Evolutionary conservation across 2,888 invertebrate species (phyloP).

Genomic region (Dryobotodes eremita): DNA sequence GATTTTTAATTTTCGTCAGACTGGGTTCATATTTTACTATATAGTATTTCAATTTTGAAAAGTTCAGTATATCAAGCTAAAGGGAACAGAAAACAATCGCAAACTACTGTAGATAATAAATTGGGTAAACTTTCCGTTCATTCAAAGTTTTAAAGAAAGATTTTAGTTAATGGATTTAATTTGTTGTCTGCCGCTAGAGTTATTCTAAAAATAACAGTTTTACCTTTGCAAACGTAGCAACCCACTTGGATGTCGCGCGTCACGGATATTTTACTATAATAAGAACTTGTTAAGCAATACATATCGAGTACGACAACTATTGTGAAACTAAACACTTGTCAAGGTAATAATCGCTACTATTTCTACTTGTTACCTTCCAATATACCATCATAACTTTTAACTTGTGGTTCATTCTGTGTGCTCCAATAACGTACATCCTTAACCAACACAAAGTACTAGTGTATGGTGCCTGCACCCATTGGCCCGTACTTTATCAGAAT

Average conservation of each 20-base stretch:
- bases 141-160: constrained; percentile 1
- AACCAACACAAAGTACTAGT: neutral
- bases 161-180: neutral
- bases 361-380: neutral
- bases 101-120: constrained; percentile 14
- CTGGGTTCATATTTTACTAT: constrained; percentile 72
- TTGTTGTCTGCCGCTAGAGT: neutral
- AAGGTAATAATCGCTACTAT: neutral
- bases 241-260: neutral
- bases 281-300: neutral
- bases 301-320: neutral
- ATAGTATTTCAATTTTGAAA: constrained; percentile 70
- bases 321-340: neutral
- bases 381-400: neutral
- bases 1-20: constrained; percentile 74
- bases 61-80: constrained; percentile 57
- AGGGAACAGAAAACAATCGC: constrained; percentile 47
- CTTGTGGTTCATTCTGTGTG: neutral
- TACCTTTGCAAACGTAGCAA: neutral
- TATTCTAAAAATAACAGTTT: neutral
- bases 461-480: neutral
- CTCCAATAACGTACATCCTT: neutral
- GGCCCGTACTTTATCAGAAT: neutral
- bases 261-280: neutral
- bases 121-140: constrained; percentile 39